Base-by-base conservation (phyloP, 2,797 vertebrate species). In the Cyclopterus lumpus region DNA sequence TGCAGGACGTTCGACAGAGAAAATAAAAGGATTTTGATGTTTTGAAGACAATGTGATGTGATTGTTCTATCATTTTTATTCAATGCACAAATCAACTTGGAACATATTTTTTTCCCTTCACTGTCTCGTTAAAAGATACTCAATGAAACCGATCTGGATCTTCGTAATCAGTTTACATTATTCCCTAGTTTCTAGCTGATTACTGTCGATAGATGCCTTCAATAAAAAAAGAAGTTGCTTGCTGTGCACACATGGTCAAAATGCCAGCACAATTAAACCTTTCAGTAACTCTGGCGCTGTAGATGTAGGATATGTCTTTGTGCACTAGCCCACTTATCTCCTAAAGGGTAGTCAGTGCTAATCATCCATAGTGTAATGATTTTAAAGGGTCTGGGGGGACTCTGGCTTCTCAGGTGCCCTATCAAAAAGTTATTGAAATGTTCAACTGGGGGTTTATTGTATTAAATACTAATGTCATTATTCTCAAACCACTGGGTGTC, bases 391-490 rank as follows among this genome's bases (percentile, higher is more conserved):
- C 74, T 69, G 53, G 40, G 6, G 66, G 71, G 68, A 67, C 32
- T 63, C 38, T 30, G 44, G 28, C 67, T 73, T 77, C 75, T 84
- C 76, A 79, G 87, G 73, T 87, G 80, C 36, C 67, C 82, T 24
- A 73, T 87, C 38, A 79, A 73, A 86, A 85, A 83, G 72, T 68
- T 84, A 15, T 42, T 22, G 79, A 59, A 84, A 82, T 73, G 72
- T 74, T 71, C 44, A 1, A 42, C 70, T 70, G 73, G 63, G 61
- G 62, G 83, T 82, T 71, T 67, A 67, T 67, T 80, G 75, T 88
- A 88, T 85, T 86, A 75, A 88, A 88, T 82, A 72, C 67, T 49
- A 77, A 73, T 73, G 82, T 78, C 73, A 71, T 82, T 88, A 67
- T 80, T 73, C 66, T 83, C 65, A 80, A 84, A 82, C 74, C 84